Evolutionary conservation across 2,113 vertebrate genomes (phyloP).

Genomic region (Motacilla tschutschensis): DNA sequence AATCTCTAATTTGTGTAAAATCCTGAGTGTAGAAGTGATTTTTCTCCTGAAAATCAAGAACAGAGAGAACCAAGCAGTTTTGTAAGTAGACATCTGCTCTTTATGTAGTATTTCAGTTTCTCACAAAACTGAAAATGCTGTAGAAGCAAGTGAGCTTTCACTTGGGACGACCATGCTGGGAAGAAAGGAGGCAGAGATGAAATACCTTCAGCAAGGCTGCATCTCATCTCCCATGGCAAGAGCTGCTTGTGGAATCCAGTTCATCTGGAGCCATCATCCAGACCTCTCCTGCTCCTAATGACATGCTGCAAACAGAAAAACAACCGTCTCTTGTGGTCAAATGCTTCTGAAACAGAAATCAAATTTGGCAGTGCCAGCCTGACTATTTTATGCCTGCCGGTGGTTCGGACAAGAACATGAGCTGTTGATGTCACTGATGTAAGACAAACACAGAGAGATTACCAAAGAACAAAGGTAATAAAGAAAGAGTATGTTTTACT

Average conservation of each 20-base stretch:
- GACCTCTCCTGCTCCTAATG: background rate
- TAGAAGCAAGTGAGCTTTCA: background rate
- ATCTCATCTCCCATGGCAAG: background rate
- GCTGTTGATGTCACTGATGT: background rate
- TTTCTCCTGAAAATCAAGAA: background rate
- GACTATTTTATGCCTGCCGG: background rate
- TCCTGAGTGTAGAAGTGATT: background rate
- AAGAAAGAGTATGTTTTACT: background rate
- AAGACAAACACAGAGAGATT: background rate
- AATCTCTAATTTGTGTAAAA: background rate
- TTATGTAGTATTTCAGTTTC: background rate
- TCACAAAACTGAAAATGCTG: background rate
- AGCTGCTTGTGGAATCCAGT: background rate
- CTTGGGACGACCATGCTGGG: background rate
- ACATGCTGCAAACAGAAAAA: background rate
- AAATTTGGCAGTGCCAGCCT: background rate
- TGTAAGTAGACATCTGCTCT: background rate
- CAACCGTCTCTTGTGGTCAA: background rate
- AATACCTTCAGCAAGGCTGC: background rate
- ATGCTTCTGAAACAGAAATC: background rate
- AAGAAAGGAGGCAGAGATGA: background rate
- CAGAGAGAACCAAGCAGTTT: background rate
- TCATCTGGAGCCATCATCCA: background rate
- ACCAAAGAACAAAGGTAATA: background rate
- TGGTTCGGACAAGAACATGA: background rate